Evolutionary conservation across 2,113 vertebrate genomes (phyloP).

Genomic region (Puffinus mauretanicus): DNA sequence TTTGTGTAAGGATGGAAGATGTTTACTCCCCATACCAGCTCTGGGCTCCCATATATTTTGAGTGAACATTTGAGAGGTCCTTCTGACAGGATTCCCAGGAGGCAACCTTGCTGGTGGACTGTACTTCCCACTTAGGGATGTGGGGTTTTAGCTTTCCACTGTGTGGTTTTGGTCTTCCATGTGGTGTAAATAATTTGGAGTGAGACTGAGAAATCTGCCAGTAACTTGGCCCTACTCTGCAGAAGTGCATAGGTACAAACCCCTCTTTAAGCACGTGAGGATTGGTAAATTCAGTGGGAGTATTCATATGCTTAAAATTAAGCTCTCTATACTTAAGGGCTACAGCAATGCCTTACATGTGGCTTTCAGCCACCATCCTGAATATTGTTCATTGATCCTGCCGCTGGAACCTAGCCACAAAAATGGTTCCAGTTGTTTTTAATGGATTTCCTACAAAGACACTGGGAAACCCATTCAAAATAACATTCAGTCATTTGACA

Average conservation of each 20-base stretch:
- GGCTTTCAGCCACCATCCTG: constrained; percentile 2
- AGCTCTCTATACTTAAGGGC: constrained; percentile 27
- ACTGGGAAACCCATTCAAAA: constrained; percentile 20
- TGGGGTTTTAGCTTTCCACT: not conserved
- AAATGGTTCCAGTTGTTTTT: constrained; percentile 34
- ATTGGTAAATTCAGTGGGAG: constrained; percentile 6
- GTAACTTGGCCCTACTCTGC: not conserved
- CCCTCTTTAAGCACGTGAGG: not conserved
- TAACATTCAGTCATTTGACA: constrained; percentile 22
- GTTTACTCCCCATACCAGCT: not conserved
- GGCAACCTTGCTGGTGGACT: not conserved
- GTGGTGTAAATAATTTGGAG: not conserved
- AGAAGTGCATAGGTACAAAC: not conserved
- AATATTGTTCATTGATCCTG: constrained; percentile 53
- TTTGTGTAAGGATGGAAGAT: not conserved
- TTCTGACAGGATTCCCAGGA: not conserved
- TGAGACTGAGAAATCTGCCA: not conserved
- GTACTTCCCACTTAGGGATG: not conserved
- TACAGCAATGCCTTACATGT: not conserved
- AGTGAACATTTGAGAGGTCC: not conserved
- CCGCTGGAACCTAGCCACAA: not conserved
- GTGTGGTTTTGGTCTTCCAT: not conserved
- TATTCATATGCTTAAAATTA: constrained; percentile 42
- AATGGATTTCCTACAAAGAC: constrained; percentile 35
- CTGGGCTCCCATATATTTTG: not conserved